Percentiles rank a stretch among this genome's conserved stretches.
Evolutionary conservation across 2,888 invertebrate species (phyloP).

Genomic region (Octodonta nipae): DNA sequence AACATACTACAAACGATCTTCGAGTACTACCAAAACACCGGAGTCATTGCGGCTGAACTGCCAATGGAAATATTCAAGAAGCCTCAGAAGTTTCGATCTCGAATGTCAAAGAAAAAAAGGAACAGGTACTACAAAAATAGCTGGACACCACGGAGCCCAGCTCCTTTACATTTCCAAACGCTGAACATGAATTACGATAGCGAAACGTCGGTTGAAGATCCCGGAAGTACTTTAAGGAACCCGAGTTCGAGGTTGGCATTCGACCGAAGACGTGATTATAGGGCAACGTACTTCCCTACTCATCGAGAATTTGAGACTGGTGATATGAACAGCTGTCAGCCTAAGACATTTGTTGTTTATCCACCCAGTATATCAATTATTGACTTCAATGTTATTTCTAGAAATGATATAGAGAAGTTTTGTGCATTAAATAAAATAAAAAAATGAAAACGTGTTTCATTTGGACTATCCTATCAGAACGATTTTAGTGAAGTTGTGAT

Average conservation of each 20-base stretch:
- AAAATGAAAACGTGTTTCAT: no score
- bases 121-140: conserved; percentile 33
- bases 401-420: no score
- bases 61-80: conserved; percentile 33
- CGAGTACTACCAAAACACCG: conserved; percentile 67
- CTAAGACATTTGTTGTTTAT: conserved; percentile 32
- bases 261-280: no score
- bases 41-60: conserved; percentile 45
- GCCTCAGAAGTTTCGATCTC: conserved; percentile 17
- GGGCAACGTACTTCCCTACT: no score
- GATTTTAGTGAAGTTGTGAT: no score
- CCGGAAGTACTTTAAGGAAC: neutral
- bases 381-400: conserved; percentile 44
- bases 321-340: neutral
- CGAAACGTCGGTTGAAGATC: conserved; percentile 36
- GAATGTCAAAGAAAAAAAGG: conserved; percentile 22
- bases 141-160: conserved; percentile 38
- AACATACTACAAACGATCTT: conserved; percentile 63
- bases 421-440: no score
- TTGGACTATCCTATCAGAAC: no score
- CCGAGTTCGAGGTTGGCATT: neutral
- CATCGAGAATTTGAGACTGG: neutral
- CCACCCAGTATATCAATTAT: conserved; percentile 57
- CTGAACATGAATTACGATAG: conserved; percentile 42
- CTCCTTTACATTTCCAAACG: conserved; percentile 41